Conservation (phyloP, 2,113 vertebrate species). For the Xenopus tropicalis region DNA sequence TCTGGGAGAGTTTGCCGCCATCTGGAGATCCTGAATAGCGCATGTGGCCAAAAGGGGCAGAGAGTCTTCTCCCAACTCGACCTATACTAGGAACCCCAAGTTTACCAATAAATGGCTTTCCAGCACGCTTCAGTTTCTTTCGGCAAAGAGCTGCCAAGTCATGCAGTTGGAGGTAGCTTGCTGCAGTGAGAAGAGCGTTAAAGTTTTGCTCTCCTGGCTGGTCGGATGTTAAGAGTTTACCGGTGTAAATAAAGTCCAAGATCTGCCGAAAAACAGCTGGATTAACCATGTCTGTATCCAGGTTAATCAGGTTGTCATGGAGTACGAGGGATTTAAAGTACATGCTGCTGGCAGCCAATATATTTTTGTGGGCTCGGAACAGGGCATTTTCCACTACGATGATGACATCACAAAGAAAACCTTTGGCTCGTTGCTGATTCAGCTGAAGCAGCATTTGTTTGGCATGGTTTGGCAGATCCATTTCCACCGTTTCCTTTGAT, state of each 20-base stretch:
- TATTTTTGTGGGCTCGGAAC: constrained; percentile 96
- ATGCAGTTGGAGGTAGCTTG: constrained; percentile 98
- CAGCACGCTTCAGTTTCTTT: constrained; percentile 85
- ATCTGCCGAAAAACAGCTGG: constrained; percentile 93
- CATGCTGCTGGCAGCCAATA: constrained; percentile 95
- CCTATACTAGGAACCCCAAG: constrained; percentile 70
- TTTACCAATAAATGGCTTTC: constrained; percentile 78
- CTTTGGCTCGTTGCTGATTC: constrained; percentile 98
- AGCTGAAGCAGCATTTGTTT: constrained; percentile 98
- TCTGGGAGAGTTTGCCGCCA: constrained; percentile 72
- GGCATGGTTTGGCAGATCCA: constrained; percentile 99
- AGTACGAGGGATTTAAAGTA: constrained; percentile 97
- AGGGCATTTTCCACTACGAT: constrained; percentile 98
- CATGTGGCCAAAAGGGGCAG: constrained; percentile 76
- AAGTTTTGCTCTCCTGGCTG: constrained; percentile 90
- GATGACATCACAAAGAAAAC: constrained; percentile 97
- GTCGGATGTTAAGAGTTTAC: constrained; percentile 84
- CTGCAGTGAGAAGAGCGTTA: constrained; percentile 89
- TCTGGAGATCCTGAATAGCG: constrained; percentile 82
- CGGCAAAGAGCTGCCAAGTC: constrained; percentile 93
- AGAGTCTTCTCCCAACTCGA: constrained; percentile 78
- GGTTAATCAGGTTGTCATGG: constrained; percentile 97
- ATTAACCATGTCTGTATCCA: constrained; percentile 97
- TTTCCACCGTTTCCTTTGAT: constrained; percentile 86
- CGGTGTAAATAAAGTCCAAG: constrained; percentile 98